These are phyloP conservation scores for Rhinolophus ferrumequinum DNA, from an alignment of 2,113 vertebrate species.

Conservation along the genomic window DNA sequence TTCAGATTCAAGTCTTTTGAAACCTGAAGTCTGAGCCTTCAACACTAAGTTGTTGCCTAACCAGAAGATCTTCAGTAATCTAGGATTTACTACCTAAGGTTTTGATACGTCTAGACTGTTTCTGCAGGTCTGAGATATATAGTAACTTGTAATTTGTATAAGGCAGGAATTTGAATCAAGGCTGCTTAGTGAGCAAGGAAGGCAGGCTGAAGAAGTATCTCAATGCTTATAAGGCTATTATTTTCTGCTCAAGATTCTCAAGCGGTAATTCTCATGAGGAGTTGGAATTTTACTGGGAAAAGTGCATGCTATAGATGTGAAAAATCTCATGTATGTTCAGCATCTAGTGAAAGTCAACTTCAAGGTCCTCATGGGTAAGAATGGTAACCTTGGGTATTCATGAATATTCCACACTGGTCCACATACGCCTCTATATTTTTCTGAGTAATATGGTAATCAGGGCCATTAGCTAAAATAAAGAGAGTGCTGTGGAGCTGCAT, in stretches of 20 bases:
- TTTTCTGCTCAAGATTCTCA: conserved; percentile 21
- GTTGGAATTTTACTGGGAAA: background rate
- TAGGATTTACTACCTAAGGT: background rate
- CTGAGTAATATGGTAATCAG: background rate
- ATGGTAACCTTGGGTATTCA: background rate
- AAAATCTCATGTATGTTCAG: background rate
- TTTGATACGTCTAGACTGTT: background rate
- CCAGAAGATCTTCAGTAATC: background rate
- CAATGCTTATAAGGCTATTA: background rate
- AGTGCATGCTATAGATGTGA: background rate
- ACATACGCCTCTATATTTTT: background rate
- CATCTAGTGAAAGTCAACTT: conserved; percentile 28
- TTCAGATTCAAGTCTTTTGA: background rate
- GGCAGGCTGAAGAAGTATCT: background rate
- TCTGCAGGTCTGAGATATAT: background rate
- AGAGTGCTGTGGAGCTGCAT: background rate
- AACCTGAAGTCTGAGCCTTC: conserved; percentile 28
- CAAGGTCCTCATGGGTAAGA: background rate
- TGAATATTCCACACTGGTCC: background rate
- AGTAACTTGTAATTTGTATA: background rate
- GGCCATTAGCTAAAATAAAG: background rate
- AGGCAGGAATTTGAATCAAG: background rate
- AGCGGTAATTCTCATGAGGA: background rate
- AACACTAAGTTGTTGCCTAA: background rate
- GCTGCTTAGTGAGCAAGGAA: background rate